These are phyloP conservation scores for Vesta saturnalis DNA, from an alignment of 2,888 invertebrate species.

Conservation along the genomic window DNA sequence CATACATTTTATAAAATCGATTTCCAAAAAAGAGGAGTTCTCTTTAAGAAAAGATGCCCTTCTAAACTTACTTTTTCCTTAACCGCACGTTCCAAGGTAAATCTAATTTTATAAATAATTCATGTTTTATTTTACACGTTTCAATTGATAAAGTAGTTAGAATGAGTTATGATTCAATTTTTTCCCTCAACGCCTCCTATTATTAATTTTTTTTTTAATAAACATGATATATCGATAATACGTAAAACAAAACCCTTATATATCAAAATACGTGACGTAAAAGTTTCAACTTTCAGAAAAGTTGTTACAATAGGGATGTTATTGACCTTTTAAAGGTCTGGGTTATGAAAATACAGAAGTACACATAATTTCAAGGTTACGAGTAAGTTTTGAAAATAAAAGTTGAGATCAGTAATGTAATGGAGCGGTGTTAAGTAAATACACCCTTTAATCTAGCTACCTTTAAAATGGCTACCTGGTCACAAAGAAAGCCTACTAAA, in stretches of 20 bases:
- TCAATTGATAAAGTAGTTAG: background rate
- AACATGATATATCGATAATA: background rate
- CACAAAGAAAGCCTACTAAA: conserved; percentile 65
- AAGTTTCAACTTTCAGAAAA: background rate
- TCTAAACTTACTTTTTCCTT: too few species aligned
- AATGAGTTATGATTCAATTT: background rate
- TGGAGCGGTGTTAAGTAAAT: background rate
- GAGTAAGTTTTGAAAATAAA: background rate
- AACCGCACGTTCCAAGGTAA: background rate
- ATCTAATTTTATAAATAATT: too few species aligned
- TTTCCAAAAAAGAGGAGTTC: too few species aligned
- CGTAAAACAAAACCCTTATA: background rate
- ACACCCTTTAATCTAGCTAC: conserved; percentile 48
- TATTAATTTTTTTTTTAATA: background rate
- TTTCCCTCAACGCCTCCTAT: background rate
- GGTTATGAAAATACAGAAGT: background rate
- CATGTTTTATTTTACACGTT: too few species aligned
- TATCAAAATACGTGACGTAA: background rate
- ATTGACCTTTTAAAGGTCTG: background rate
- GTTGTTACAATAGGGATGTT: background rate
- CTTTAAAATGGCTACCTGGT: conserved; percentile 69
- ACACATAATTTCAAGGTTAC: background rate
- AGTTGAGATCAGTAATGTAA: background rate
- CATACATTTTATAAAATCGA: too few species aligned
- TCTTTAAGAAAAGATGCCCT: too few species aligned